Evolutionary conservation across 2,888 invertebrate genomes (phyloP).

Genomic region (Carpatolechia fugitivella): DNA sequence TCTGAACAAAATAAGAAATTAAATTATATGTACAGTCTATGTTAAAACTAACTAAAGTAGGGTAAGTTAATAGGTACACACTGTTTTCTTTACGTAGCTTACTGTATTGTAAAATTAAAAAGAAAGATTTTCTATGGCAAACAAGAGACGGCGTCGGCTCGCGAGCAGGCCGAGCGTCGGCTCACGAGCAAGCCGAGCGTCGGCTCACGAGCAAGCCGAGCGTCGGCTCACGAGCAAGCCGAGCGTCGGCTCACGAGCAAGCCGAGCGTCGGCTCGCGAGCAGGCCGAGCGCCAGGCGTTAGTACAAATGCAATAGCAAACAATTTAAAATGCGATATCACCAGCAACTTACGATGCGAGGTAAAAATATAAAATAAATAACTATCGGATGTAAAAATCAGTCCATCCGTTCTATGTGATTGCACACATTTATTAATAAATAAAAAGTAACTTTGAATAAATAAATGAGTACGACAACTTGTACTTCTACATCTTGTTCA

Average conservation of each 20-base stretch:
- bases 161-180: not conserved
- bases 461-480: conserved; percentile 43
- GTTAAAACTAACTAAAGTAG: conserved; percentile 79
- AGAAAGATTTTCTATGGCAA: conserved; percentile 55
- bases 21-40: conserved; percentile 81
- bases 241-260: conserved; percentile 33
- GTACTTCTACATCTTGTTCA: conserved; percentile 40
- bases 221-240: conserved; percentile 30
- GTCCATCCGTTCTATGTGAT: conserved; percentile 67
- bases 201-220: conserved; percentile 31
- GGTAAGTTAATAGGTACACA: conserved; percentile 79
- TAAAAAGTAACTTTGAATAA: conserved; percentile 47
- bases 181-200: conserved; percentile 28
- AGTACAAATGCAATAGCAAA: conserved; percentile 36
- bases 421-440: conserved; percentile 65
- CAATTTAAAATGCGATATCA: conserved; percentile 36
- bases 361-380: conserved; percentile 41
- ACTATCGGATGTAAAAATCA: conserved; percentile 65
- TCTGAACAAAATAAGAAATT: conserved; percentile 81
- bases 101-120: conserved; percentile 49
- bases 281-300: conserved; percentile 40
- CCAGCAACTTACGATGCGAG: conserved; percentile 39
- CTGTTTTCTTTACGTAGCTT: conserved; percentile 64
- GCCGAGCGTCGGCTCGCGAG: conserved; percentile 32
- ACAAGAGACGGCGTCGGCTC: conserved; percentile 36